Conservation (phyloP, 2,113 vertebrate genomes). For the Myocastor coypus region DNA sequence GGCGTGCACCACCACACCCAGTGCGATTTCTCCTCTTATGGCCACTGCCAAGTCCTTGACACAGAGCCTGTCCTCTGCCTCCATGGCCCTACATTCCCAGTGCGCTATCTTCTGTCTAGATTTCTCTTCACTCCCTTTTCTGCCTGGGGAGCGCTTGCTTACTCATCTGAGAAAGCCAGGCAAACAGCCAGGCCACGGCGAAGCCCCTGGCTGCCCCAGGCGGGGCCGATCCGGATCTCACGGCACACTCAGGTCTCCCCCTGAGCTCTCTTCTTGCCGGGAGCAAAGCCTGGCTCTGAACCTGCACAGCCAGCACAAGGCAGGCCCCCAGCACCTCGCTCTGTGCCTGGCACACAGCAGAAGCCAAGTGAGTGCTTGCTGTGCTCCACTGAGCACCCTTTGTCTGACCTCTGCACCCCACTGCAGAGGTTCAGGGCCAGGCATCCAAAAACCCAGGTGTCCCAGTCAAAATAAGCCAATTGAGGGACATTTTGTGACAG, state of each 20-base stretch:
- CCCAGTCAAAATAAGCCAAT: background rate
- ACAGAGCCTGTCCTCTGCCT: background rate
- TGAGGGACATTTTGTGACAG: background rate
- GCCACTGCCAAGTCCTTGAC: fast-evolving
- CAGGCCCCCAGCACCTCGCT: background rate
- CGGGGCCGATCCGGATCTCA: background rate
- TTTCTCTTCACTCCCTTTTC: background rate
- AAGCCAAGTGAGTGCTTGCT: background rate
- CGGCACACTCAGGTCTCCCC: background rate
- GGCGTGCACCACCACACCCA: too few relatives aligned
- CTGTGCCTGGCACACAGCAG: background rate
- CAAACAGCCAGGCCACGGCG: background rate
- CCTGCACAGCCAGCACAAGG: background rate
- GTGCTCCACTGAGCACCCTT: background rate
- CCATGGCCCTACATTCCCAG: background rate
- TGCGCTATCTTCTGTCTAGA: background rate
- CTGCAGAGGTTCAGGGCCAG: background rate
- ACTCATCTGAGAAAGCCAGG: background rate
- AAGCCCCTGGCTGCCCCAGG: background rate
- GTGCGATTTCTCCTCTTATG: background rate
- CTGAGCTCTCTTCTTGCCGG: background rate
- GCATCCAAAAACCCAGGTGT: background rate
- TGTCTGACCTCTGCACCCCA: background rate
- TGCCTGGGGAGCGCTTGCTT: background rate
- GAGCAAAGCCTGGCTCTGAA: background rate